phyloP scores from a whole-genome alignment of 1,140 invertebrate genomes.

The Conus ventricosus region DNA sequence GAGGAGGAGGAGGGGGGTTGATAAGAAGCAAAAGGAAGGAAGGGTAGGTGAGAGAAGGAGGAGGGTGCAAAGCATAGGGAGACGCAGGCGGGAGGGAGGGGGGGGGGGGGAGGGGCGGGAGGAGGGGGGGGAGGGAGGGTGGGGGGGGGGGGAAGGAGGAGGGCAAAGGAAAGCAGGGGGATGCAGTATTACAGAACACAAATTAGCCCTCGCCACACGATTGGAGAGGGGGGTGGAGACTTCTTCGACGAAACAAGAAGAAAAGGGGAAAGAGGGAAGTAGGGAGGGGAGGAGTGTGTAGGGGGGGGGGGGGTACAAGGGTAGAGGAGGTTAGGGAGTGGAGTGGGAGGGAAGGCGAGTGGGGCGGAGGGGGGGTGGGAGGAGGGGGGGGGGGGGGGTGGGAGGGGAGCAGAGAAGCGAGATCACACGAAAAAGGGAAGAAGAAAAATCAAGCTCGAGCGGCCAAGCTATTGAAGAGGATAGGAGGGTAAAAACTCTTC shows the following conservation, averaged over 20 bases:
- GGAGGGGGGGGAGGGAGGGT: background rate
- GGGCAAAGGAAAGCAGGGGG: background rate
- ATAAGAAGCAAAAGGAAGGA: too few species aligned
- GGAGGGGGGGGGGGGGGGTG: too few species aligned
- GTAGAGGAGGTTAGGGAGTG: too few species aligned
- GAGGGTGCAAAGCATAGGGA: too few species aligned
- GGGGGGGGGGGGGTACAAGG: background rate
- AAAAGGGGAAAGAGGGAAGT: too few species aligned
- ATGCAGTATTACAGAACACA: slow-evolving; percentile 33
- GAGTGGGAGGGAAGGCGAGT: background rate
- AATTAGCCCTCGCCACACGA: slow-evolving; percentile 32
- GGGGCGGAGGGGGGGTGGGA: background rate
- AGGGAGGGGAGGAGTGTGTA: background rate
- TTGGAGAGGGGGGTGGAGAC: background rate
- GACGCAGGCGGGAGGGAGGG: background rate
- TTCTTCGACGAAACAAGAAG: background rate
- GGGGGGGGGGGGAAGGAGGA: background rate
- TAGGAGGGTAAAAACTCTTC: slow-evolving; percentile 7
- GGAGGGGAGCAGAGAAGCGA: background rate
- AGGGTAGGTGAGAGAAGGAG: too few species aligned
- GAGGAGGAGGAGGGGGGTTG: background rate
- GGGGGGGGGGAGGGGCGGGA: background rate
- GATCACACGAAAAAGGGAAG: background rate
- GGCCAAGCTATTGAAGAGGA: background rate
- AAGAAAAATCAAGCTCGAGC: background rate